A percentile compares a stretch with the other conserved stretches of the same genome.
These are phyloP conservation scores for Chionodraco myersi DNA, from an alignment of 2,113 vertebrate species.

Conservation along the genomic window DNA sequence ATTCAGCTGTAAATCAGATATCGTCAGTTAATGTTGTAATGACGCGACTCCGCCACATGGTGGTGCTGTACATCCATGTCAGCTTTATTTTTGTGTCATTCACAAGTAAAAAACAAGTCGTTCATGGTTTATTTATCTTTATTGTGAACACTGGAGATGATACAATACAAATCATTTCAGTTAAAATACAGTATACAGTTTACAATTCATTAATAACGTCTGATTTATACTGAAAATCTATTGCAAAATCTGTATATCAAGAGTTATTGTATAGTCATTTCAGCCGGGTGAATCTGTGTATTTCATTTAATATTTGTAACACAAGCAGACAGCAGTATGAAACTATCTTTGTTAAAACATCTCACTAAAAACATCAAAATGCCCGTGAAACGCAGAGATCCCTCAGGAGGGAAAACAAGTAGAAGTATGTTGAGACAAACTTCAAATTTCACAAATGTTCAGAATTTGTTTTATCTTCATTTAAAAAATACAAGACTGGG, in stretches of 20 bases:
- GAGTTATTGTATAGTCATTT: not conserved
- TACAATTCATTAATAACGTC: slow-evolving; percentile 32
- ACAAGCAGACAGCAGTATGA: slow-evolving; percentile 20
- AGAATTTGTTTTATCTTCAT: no score
- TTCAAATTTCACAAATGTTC: no score
- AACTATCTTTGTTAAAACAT: slow-evolving; percentile 24
- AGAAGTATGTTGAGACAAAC: no score
- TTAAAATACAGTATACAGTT: slow-evolving; percentile 44
- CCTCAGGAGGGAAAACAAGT: no score
- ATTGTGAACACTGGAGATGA: slow-evolving; percentile 55
- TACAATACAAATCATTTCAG: slow-evolving; percentile 59
- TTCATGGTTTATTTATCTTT: slow-evolving; percentile 33
- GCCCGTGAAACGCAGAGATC: no score
- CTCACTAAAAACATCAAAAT: not conserved
- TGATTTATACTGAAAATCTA: slow-evolving; percentile 29
- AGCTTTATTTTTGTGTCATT: not conserved
- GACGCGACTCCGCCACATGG: slow-evolving; percentile 17
- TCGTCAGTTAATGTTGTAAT: not conserved
- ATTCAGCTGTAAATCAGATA: not conserved
- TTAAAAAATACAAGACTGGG: no score
- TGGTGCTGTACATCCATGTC: slow-evolving; percentile 12
- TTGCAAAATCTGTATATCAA: slow-evolving; percentile 19
- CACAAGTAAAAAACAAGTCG: not conserved
- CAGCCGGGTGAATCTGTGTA: not conserved
- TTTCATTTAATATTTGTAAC: slow-evolving; percentile 6